Base-by-base conservation (phyloP, 30 jellyfish, hydroid and myxozoan species). In the Hydractinia symbiolongicarpus region DNA sequence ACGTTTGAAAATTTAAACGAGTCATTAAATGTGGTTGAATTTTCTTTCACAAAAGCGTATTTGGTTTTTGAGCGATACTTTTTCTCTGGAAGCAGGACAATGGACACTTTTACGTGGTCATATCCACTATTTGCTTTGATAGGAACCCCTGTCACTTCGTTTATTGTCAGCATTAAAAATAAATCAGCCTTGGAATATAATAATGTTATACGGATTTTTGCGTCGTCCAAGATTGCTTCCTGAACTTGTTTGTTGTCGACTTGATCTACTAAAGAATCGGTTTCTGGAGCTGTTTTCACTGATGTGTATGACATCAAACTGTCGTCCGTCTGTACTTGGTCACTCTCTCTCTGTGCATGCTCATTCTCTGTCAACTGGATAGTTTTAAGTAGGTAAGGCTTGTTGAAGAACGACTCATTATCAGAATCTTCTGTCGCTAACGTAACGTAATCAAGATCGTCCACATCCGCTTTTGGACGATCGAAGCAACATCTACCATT, bases 61-160 rank as follows among this genome's bases (percentile, higher is more conserved):
- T 83, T 82, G 77, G 97, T 85, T 84, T 86, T 90, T 55, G 84
- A 55, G 15, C 96, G 94, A 77, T 78, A 68, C 54, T 86, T 90
- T 64, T 90, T 90, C 11, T 81, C 92, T 9, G 97, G 97, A 16
- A 90, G 81, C 80, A 90, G 64, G 15, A 82, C 88, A 70, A 86
- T 66, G 52, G 87, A 78, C 16, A 90, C 83, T 21, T 91, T 80
- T 8, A 90, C 71, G 17, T 82, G 81, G 13, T 81, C 88, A 67
- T 74, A 66, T 5, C 93, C 97, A 7, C 73, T 55, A 16, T 80
- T 15, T 5, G 53, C 87, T 58, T 73, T 83, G 4, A 85, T 77
- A 9, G 49, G 79, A 8, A 79, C 54, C 7, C 81, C 96, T 7
- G 64, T 72, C 13, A 90, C 56, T 57, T 82, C 81, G 70, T 84